Percentiles rank a stretch among this genome's conserved stretches.
phyloP scores from a whole-genome alignment of 1,140 invertebrate genomes.

The Lucilia sericata region DNA sequence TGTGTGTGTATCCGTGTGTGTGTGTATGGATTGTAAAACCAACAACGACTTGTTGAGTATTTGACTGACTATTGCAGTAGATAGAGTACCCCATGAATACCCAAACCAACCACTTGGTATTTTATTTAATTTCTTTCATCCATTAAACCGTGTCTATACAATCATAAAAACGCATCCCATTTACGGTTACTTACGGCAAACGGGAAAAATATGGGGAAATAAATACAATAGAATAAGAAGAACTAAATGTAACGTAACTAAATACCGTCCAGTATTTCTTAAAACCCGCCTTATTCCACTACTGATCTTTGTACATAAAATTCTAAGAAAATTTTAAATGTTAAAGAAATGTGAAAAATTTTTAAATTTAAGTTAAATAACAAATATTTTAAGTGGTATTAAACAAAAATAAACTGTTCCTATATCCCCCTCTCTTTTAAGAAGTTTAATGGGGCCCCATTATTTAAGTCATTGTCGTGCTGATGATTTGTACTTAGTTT shows the following conservation, averaged over 20 bases:
- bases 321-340: too few relatives aligned
- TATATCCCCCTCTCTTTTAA: neutral
- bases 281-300: neutral
- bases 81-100: neutral
- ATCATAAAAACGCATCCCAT: conserved; percentile 9
- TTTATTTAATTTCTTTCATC: conserved; percentile 27
- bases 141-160: neutral
- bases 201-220: neutral
- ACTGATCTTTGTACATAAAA: neutral
- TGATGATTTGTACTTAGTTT: neutral
- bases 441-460: neutral
- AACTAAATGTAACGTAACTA: neutral
- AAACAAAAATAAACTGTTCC: neutral
- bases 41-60: neutral
- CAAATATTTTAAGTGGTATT: neutral
- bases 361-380: neutral
- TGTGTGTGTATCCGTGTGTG: neutral
- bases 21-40: neutral
- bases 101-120: conserved; percentile 8
- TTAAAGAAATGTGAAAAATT: neutral
- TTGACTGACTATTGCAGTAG: too few relatives aligned
- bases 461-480: neutral
- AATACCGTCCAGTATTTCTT: neutral
- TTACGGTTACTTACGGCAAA: conserved; percentile 13
- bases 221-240: neutral